Conservation (phyloP, 2,797 vertebrate genomes). For the Oceanodroma leucorhoa region DNA sequence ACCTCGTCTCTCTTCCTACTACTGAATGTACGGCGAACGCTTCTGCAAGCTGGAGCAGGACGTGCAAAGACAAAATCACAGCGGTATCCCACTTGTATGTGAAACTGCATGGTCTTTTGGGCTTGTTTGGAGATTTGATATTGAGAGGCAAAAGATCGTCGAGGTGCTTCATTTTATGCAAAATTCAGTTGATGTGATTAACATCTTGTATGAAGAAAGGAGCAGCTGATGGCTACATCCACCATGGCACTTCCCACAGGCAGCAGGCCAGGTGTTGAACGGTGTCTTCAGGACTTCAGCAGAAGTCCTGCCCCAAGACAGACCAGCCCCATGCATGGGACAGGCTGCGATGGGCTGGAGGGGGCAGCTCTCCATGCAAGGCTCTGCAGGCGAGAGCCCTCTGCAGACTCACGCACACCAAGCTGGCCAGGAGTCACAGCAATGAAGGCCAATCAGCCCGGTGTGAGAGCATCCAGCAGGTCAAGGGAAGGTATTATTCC, state of each 20-base stretch:
- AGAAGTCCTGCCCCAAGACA: neutral
- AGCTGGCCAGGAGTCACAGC: neutral
- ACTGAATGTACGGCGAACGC: fast-evolving
- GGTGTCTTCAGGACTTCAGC: neutral
- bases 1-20: neutral
- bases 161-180: neutral
- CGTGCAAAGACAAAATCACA: neutral
- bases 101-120: fast-evolving
- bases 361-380: neutral
- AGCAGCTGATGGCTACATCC: neutral
- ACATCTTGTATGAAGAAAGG: neutral
- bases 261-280: neutral
- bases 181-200: neutral
- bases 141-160: neutral
- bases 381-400: neutral
- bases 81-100: neutral
- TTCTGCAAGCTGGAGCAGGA: neutral
- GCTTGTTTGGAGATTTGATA: neutral
- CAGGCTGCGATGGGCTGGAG: neutral
- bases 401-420: neutral
- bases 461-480: neutral
- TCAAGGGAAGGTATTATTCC: neutral
- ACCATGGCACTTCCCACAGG: neutral
- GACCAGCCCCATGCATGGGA: neutral
- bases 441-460: neutral